Percentiles rank a stretch among this genome's conserved stretches.
phyloP scores from a whole-genome alignment of 2,797 vertebrate genomes.

The Odontamblyopus lacepedii region DNA sequence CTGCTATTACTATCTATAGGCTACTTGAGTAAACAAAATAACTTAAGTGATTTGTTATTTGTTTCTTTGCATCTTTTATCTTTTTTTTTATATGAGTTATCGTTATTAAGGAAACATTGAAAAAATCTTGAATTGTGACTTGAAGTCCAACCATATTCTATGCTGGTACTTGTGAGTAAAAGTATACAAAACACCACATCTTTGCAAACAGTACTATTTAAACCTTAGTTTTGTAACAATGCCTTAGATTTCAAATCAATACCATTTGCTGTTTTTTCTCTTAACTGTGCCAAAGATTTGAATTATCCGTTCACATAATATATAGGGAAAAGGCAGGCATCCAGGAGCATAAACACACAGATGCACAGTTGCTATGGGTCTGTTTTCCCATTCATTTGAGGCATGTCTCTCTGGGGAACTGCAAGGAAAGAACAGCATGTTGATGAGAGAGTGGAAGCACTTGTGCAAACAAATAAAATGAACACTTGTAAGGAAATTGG shows the following conservation, averaged over 20 bases:
- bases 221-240: too few species aligned
- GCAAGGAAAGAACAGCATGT: constrained; percentile 21
- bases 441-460: constrained; percentile 12
- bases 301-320: neutral
- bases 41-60: too few species aligned
- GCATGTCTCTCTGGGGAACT: constrained; percentile 46
- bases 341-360: constrained; percentile 18
- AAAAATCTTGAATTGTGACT: too few species aligned
- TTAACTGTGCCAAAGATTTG: neutral
- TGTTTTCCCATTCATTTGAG: constrained; percentile 61
- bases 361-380: constrained; percentile 31
- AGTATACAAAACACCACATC: too few species aligned
- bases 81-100: too few species aligned
- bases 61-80: too few species aligned
- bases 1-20: too few species aligned
- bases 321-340: neutral
- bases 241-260: neutral
- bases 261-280: neutral
- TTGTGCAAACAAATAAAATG: neutral
- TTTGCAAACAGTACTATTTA: too few species aligned
- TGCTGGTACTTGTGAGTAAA: too few species aligned
- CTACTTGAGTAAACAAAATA: too few species aligned
- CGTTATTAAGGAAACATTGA: too few species aligned
- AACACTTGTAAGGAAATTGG: neutral
- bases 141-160: too few species aligned